These are phyloP conservation scores for Oligia strigilis DNA, from an alignment of 2,888 invertebrate genomes.

Conservation along the genomic window DNA sequence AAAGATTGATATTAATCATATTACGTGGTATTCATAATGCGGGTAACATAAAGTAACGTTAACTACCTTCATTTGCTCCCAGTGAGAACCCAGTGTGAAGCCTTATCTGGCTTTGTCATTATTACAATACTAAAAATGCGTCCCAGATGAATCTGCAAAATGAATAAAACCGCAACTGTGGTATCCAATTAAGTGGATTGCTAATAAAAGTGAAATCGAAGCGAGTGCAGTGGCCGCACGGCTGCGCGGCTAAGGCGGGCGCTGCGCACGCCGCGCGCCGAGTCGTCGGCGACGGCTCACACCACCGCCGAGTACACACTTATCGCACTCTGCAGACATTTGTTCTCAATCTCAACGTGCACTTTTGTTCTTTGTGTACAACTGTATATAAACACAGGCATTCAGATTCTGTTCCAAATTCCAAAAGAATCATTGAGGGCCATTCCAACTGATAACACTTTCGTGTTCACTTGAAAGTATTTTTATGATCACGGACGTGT, in stretches of 20 bases:
- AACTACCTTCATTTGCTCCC: constrained; percentile 35
- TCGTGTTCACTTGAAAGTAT: constrained; percentile 62
- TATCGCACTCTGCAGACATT: constrained; percentile 49
- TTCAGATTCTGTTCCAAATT: constrained; percentile 39
- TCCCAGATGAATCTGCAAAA: constrained; percentile 87
- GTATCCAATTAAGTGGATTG: constrained; percentile 90
- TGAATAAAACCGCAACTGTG: constrained; percentile 88
- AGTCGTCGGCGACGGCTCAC: constrained; percentile 52
- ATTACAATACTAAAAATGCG: constrained; percentile 73
- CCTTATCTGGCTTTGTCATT: constrained; percentile 64
- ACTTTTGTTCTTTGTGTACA: constrained; percentile 47
- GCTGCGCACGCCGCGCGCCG: constrained; percentile 45
- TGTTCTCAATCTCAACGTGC: constrained; percentile 47
- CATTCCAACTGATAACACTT: constrained; percentile 52
- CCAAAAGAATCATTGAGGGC: constrained; percentile 34
- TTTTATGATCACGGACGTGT: constrained; percentile 54
- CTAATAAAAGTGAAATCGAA: constrained; percentile 91
- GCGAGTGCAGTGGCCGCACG: constrained; percentile 89
- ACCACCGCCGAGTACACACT: constrained; percentile 49
- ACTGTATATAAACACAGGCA: constrained; percentile 25
- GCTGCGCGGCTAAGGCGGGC: constrained; percentile 62
- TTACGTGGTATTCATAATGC: constrained; percentile 35
- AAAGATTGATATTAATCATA: constrained; percentile 21
- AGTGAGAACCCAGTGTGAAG: constrained; percentile 16
- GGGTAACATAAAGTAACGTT: constrained; percentile 27